Base-by-base conservation (phyloP, 2,888 invertebrate genomes). In the Gandaritis pyraliata region DNA sequence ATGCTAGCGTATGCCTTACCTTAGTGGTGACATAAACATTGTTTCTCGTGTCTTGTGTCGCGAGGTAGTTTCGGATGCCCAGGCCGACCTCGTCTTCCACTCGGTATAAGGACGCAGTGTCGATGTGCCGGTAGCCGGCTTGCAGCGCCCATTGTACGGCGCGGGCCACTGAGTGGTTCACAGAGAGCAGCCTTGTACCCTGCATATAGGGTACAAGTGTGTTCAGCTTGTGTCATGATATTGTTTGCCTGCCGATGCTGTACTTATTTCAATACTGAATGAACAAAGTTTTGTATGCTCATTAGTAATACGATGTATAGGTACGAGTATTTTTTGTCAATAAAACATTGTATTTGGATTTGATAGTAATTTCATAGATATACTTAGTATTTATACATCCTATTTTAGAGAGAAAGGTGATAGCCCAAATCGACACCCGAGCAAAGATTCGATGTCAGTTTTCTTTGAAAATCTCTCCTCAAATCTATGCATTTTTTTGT, bases 11-110 rank as follows among this genome's bases (percentile, higher is more conserved):
- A 5, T 59, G 63, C 63, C 56, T 80, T 76, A 97, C 94, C 88
- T 97, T 97, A 38, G 97, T 96, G n/a, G 96, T 96, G 69, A 97
- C 93, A 81, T 96, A 97, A 0, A 97, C 83, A 48, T 97, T 95
- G 61, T 94, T 93, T 68, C 97, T 93, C 69, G 92, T 93, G 3
- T 29, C 33, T 33, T 94, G 77, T 78, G 93, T 94, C 64, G 93
- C 90, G 30, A 97, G 72, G 94, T 95, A 95, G 72, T 94, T 92
- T 64, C 94, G 93, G 0, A 97, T 83, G 8, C 95, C 95, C 56
- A 94, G 93, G 2, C 97, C 97, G 72, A 97, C 95, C 53, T 94
- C 94, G 59, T 93, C 92, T 83, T 97, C 97, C 64, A 96, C 96
- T 48, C 94, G 87, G 78, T 97, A 97, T 53, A 94, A 94, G n/a